Conservation (phyloP, 2,888 invertebrate genomes). For the Smittia aterrima region DNA sequence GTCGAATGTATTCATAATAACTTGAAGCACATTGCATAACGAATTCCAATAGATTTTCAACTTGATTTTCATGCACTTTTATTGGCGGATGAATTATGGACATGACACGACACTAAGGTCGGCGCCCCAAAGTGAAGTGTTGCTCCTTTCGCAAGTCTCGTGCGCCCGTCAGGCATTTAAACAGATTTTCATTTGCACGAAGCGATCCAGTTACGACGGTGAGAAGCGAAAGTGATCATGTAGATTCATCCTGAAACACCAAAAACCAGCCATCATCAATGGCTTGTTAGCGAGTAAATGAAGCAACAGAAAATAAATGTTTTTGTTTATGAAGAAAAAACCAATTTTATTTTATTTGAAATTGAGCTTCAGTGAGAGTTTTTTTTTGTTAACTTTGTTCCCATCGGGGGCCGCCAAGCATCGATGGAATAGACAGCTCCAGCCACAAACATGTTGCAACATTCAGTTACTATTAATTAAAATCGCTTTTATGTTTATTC, state of each 20-base stretch:
- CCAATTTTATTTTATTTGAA: not conserved
- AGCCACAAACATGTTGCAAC: conserved; percentile 10
- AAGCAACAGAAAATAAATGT: conserved; percentile 1
- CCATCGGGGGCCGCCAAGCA: conserved; percentile 5
- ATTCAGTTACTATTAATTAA: conserved; percentile 25
- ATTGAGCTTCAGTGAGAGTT: conserved; percentile 14
- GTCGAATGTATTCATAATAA: not conserved
- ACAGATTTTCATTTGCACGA: not conserved
- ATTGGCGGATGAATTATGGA: not conserved
- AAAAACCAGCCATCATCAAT: conserved; percentile 12
- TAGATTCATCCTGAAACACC: not conserved
- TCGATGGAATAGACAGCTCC: conserved; percentile 16
- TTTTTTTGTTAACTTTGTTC: conserved; percentile 16
- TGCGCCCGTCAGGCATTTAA: not conserved
- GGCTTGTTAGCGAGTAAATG: conserved; percentile 12
- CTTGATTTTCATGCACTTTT: not conserved
- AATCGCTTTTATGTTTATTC: conserved; percentile 22
- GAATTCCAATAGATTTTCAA: not conserved
- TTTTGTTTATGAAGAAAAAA: conserved; percentile 3
- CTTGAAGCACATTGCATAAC: not conserved
- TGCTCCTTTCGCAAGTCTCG: too few species aligned
- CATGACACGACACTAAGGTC: conserved; percentile 1
- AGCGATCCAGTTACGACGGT: not conserved
- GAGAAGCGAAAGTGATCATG: not conserved
- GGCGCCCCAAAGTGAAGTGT: not conserved